Evolutionary conservation across 2,797 vertebrate genomes (phyloP), one percentile per base, ranked within the genome.

Genomic region (Bradypodion pumilum): DNA sequence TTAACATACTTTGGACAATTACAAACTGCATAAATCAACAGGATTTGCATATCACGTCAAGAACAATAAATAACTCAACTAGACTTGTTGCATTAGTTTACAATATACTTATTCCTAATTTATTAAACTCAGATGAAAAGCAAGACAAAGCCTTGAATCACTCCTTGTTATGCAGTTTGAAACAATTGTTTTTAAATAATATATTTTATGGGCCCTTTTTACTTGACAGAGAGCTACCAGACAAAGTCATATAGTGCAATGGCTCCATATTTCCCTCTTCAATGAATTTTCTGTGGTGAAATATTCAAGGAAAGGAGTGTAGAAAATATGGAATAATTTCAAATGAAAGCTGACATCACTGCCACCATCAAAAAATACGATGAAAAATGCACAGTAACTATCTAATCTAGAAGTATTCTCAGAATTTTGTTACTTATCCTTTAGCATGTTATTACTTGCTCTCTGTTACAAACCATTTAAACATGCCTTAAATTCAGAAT

Each of bases 1-100:
- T 83, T 77, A 83, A 76, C 82, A 78, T 77, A 78, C 74, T 83
- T 83, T 59, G 74, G 65, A 44, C 65, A 83, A 83, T 83, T 83
- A 83, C 69, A 77, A 83, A 77, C 49, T 77, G 65, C 74, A 69
- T 77, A 65, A 66, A 77, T 83, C 82, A 83, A 77, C 52, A 70
- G 65, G 65, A 49, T 70, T 77, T 25, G 74, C 65, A 70, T 77
- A 83, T 83, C 49, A 83, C 76, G 77, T 83, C 74, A 77, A 77
- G 12, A 60, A 59, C 37, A 56, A 44, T 13, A 83, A 56, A 37
- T 76, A 40, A 46, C 46, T 32, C 76, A 40, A 46, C 46, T 32
- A 19, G 46, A 40, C 49, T 68, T 42, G 40, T 52, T 59, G 40
- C 65, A 83, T 70, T 78, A 66, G 29, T 78, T 69, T 40, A 83